Conservation (phyloP, 1,140 invertebrate genomes). For the Drosophila varians region DNA sequence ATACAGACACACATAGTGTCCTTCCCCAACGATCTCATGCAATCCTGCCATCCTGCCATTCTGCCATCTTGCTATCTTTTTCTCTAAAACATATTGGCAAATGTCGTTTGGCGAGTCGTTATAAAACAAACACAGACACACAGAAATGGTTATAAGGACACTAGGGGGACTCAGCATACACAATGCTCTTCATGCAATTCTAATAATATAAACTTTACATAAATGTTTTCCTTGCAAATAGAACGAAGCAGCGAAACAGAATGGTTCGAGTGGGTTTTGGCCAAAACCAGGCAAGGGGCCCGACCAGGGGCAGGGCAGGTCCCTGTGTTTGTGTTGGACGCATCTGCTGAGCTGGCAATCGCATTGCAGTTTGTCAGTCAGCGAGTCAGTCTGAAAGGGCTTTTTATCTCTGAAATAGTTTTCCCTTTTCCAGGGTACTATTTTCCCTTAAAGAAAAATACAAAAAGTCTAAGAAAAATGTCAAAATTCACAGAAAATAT, state of each 20-base stretch:
- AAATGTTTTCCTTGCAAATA: constrained; percentile 78
- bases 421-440: constrained; percentile 4
- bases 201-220: constrained; percentile 77
- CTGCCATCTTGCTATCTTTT: constrained; percentile 10
- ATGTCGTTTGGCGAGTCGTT: constrained; percentile 60
- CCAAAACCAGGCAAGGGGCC: neutral
- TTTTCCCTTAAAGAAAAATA: neutral
- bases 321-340: constrained; percentile 27
- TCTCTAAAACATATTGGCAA: constrained; percentile 63
- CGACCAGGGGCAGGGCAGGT: no score
- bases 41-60: neutral
- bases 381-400: constrained; percentile 20
- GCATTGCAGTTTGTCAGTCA: constrained; percentile 61
- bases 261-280: constrained; percentile 18
- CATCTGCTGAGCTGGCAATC: constrained; percentile 64
- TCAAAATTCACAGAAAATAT: neutral
- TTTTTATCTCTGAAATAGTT: constrained; percentile 46
- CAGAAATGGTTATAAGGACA: constrained; percentile 19
- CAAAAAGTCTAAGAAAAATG: neutral
- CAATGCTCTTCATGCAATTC: constrained; percentile 64
- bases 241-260: constrained; percentile 40
- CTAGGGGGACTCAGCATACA: constrained; percentile 18
- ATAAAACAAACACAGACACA: constrained; percentile 64
- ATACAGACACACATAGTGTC: constrained; percentile 21
- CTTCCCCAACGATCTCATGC: constrained; percentile 24